These are phyloP conservation scores for Coccyzus lansbergi DNA, from an alignment of 2,797 vertebrate genomes.

Conservation along the genomic window DNA sequence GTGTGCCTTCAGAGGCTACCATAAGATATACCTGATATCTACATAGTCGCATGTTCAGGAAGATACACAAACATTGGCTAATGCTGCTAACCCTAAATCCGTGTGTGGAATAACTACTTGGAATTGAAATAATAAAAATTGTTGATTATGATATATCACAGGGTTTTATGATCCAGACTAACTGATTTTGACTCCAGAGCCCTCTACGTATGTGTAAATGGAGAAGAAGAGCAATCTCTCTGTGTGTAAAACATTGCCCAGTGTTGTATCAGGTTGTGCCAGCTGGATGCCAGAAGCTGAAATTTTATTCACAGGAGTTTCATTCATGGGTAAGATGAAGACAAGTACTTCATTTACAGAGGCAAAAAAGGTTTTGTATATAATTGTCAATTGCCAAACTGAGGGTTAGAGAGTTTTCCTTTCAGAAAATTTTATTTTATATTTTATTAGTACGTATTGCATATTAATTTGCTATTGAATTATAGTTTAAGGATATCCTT, in stretches of 20 bases:
- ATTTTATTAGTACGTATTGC: neutral
- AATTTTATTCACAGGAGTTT: neutral
- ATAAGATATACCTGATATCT: neutral
- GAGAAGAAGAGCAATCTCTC: neutral
- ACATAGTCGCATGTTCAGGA: neutral
- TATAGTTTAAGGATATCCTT: neutral
- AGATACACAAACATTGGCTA: neutral
- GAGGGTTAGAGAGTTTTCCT: neutral
- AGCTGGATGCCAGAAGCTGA: neutral
- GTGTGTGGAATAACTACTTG: neutral
- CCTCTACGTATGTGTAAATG: fast-evolving
- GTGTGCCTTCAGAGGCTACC: neutral
- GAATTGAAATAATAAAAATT: neutral
- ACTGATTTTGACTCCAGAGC: neutral
- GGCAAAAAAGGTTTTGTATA: neutral
- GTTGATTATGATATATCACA: neutral
- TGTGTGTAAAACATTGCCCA: neutral
- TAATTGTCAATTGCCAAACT: neutral
- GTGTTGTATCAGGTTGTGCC: neutral
- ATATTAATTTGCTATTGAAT: neutral
- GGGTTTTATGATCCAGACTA: neutral
- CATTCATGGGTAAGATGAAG: neutral
- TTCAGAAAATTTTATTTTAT: neutral
- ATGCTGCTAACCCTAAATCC: too few relatives aligned
- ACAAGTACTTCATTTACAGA: neutral